Evolutionary conservation across 1,140 invertebrate genomes (phyloP).

Genomic region (Trissolcus basalis): DNA sequence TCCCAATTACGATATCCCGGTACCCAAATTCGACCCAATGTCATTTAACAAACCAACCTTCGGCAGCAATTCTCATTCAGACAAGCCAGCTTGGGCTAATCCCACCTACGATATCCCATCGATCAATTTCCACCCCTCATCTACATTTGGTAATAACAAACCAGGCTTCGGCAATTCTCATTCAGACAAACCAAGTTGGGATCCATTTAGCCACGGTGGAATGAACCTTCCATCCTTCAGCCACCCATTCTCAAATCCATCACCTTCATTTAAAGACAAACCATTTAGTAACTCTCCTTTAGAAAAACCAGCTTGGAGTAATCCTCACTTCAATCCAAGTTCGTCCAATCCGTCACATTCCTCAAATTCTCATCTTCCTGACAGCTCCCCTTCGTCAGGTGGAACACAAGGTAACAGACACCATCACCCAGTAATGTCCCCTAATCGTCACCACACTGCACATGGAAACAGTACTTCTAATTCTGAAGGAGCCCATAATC

Average conservation of each 20-base stretch:
- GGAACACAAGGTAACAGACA: neutral
- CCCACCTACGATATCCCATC: too few relatives aligned
- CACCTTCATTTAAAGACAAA: too few relatives aligned
- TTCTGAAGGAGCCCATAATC: neutral
- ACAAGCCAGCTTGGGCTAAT: slow-evolving; percentile 15
- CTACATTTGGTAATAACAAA: too few relatives aligned
- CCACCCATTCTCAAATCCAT: too few relatives aligned
- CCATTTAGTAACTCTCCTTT: too few relatives aligned
- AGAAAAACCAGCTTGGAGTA: slow-evolving; percentile 20
- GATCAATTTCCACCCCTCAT: too few relatives aligned
- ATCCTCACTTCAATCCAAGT: slow-evolving; percentile 1
- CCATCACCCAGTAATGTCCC: neutral
- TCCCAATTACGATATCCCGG: too few relatives aligned
- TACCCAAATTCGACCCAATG: too few relatives aligned
- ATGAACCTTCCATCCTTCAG: too few relatives aligned
- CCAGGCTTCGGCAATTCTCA: too few relatives aligned
- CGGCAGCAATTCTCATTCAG: neutral
- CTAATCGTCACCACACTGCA: neutral
- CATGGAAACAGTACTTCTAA: neutral
- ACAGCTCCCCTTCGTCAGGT: slow-evolving; percentile 16
- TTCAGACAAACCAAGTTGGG: slow-evolving; percentile 7
- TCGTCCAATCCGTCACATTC: neutral
- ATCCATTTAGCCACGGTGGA: neutral
- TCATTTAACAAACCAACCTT: neutral
- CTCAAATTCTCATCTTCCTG: neutral